Evolutionary conservation across 2,888 invertebrate genomes (phyloP), one percentile per base, ranked within the genome.

Genomic region (Rhogogaster chlorosoma): DNA sequence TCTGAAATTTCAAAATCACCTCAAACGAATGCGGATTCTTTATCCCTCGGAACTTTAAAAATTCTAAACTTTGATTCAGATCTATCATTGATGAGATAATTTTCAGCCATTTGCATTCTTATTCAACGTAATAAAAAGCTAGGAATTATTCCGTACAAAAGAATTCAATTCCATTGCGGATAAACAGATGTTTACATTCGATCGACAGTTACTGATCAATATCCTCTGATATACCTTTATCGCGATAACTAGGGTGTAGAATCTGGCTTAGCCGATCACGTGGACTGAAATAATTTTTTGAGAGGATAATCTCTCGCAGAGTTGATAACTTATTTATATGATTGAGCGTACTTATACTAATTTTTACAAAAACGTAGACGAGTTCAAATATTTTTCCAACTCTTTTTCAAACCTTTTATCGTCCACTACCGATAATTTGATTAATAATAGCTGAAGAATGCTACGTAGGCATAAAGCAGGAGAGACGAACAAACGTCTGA

Each of bases 191-290:
- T 38, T 71, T 71, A 38, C 2, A n/a, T 38, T 7, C 15, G 36
- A 71, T 71, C 29, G 38, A 12, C 22, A 15, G 26, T 42, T 22
- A 73, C 9, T 26, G 42, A 71, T 71, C 71, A 71, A 38, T 38
- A 36, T 38, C 38, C 5, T 26, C 36, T 38, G 18, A 45, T 42
- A 36, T 29, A 26, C 22, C 42, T 26, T 45, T 42, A 42, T 73
- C 38, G 73, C 26, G 73, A 45, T 73, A 73, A 22, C 73, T 38
- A 26, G 12, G 71, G 42, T 73, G 12, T 42, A 73, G 22, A 73
- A 5, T 73, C 42, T 26, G 15, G 12, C 22, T 45, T 42, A 26
- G 10, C 38, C 4, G 29, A 73, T 2, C 38, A 73, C 42, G 42
- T 12, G 73, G 32, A 4, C 15, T 29, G 32, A 67, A 26, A 32